Evolutionary conservation across 2,888 invertebrate species (phyloP), one percentile per base, ranked within the genome.

Genomic region (Drosophila monieri): DNA sequence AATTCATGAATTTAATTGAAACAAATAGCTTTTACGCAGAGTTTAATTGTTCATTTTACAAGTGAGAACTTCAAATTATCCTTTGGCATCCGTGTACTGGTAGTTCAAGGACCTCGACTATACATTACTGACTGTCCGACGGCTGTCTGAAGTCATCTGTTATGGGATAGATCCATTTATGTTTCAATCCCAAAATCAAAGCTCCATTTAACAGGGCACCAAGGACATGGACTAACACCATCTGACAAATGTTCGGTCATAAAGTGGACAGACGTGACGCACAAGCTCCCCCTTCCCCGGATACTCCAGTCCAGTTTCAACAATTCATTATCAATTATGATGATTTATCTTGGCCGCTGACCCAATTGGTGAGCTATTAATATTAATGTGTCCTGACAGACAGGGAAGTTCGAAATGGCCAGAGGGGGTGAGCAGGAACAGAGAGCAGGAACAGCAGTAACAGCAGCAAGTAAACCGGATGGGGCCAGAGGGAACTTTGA

Each of bases 251-350:
- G 64, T 62, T 25, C 43, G 48, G 32, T 35, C 60, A 47, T 23
- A 72, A 52, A 54, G 62, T 61, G 64, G 44, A 37, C 23, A 23
- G 44, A 67, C 68, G 48, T 47, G 48, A 47, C 39, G 30, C 37
- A 47, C 62, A 47, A n/a, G 37, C 15, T 15, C n/a, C 27, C 12
- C 47, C 39, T 27, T 12, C 25, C n/a, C 14, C 23, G 6, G 8
- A 8, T 9, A 0, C 43, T 10, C 14, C 39, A 67, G 32, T 32
- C 47, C 76, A 75, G 60, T 60, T 83, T 79, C 75, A 77, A 70
- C 83, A 85, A 85, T 84, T 88, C 84, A 84, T 84, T 88, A 85
- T 85, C 88, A 83, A 88, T 84, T 88, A 84, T 77, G 76, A 80
- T 88, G 83, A 88, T 84, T 85, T 86, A 84, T 88, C 76, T 83